These are phyloP conservation scores for Hyppa rectilinea DNA, from an alignment of 2,888 invertebrate species.

Conservation along the genomic window DNA sequence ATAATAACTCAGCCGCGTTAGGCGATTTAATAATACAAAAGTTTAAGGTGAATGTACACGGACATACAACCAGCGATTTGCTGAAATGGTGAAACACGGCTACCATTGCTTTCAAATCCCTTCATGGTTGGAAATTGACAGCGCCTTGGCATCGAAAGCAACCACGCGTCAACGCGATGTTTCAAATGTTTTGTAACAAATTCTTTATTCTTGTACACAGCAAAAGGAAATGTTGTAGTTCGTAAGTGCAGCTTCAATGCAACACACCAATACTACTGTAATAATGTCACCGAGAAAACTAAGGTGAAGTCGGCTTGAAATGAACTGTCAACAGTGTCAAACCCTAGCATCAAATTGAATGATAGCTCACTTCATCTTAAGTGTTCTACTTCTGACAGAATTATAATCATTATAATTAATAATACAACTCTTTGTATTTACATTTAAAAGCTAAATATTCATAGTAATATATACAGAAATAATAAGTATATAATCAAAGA, in stretches of 20 bases:
- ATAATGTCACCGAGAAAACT: neutral
- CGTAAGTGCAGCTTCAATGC: neutral
- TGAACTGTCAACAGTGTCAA: neutral
- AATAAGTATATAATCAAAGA: too few relatives aligned
- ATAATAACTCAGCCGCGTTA: conserved; percentile 52
- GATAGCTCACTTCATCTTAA: neutral
- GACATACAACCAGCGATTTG: conserved; percentile 1
- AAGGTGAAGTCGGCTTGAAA: neutral
- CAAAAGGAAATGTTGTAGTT: neutral
- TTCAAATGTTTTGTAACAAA: neutral
- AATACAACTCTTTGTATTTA: too few relatives aligned
- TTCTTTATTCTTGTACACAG: neutral
- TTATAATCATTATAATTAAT: too few relatives aligned
- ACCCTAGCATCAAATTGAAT: neutral
- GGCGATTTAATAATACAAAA: conserved; percentile 51
- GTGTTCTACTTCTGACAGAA: too few relatives aligned
- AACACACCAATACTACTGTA: neutral
- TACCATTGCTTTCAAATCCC: neutral
- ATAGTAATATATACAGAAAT: too few relatives aligned
- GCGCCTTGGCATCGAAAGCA: neutral
- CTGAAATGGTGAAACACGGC: neutral
- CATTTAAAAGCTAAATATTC: too few relatives aligned
- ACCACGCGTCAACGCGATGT: neutral
- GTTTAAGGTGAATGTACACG: neutral
- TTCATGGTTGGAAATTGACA: neutral